Evolutionary conservation across 2,113 vertebrate species (phyloP).

Genomic region (Onychostoma macrolepis): DNA sequence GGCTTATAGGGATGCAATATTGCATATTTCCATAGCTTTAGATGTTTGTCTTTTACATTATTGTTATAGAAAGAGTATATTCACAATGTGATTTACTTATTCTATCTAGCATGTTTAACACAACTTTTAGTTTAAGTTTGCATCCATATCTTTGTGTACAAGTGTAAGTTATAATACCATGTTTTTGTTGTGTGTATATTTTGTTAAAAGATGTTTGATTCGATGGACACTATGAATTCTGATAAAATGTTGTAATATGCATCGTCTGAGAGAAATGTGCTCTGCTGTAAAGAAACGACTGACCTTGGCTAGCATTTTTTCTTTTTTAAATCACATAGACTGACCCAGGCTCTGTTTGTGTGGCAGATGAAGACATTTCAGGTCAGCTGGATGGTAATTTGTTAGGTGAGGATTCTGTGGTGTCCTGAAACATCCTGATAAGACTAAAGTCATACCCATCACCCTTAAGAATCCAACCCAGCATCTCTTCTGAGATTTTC

Average conservation of each 20-base stretch:
- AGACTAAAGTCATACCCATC: background rate
- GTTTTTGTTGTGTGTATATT: background rate
- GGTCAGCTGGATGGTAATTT: background rate
- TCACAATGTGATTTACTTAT: too few relatives aligned
- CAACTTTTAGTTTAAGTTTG: background rate
- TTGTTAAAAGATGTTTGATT: background rate
- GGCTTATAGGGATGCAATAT: too few relatives aligned
- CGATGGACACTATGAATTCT: background rate
- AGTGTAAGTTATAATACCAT: background rate
- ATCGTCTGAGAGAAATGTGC: background rate
- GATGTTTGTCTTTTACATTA: too few relatives aligned
- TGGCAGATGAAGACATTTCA: constrained; percentile 6
- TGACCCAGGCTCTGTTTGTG: background rate
- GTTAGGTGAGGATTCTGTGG: background rate
- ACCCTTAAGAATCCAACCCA: background rate
- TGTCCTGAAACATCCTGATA: constrained; percentile 3
- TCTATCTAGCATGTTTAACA: too few relatives aligned
- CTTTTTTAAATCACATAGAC: background rate
- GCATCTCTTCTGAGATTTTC: background rate
- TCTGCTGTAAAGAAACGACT: background rate
- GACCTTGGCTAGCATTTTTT: background rate
- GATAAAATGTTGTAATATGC: background rate
- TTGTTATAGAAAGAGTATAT: too few relatives aligned
- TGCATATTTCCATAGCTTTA: too few relatives aligned
- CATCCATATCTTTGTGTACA: background rate